Percentiles rank a stretch among this genome's conserved stretches.
Evolutionary conservation across 1,140 invertebrate species (phyloP).

Genomic region (Drosophila kanapiae): DNA sequence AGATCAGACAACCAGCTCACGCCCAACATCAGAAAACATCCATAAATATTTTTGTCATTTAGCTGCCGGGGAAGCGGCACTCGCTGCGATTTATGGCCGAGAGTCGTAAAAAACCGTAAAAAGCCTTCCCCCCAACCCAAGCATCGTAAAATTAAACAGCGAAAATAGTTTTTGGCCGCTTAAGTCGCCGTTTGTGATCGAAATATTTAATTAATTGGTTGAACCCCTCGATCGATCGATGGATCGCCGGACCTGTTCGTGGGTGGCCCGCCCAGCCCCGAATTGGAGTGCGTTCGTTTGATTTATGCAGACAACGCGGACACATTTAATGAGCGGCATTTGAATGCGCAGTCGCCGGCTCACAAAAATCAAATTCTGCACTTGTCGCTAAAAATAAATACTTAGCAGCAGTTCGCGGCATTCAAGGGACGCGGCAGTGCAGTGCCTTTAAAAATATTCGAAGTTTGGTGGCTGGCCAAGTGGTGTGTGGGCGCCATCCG

Average conservation of each 20-base stretch:
- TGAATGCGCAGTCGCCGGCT: constrained; percentile 59
- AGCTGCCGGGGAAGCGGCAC: constrained; percentile 35
- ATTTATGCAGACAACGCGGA: constrained; percentile 72
- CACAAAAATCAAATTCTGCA: constrained; percentile 53
- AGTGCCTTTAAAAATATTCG: not conserved
- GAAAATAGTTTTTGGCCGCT: constrained; percentile 75
- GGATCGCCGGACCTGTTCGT: constrained; percentile 41
- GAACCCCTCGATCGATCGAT: constrained; percentile 34
- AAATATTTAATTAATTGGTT: constrained; percentile 79
- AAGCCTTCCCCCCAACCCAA: constrained; percentile 38
- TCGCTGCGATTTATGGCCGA: constrained; percentile 65
- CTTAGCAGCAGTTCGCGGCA: not conserved
- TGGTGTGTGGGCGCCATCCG: constrained; percentile 16
- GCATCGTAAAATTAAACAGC: constrained; percentile 72
- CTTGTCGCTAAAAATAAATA: constrained; percentile 57
- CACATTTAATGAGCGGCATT: constrained; percentile 70
- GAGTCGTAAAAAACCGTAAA: constrained; percentile 76
- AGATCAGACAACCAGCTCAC: constrained; percentile 72
- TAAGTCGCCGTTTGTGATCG: constrained; percentile 61
- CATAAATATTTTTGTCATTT: constrained; percentile 83
- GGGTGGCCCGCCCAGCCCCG: constrained; percentile 61
- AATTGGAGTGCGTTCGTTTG: constrained; percentile 54
- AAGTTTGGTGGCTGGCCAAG: not conserved
- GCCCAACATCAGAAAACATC: constrained; percentile 70
- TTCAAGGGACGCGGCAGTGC: not conserved